A percentile compares a stretch with the other conserved stretches of the same genome.
phyloP scores from a whole-genome alignment of 2,797 vertebrate genomes.

The Arnoldichthys spilopterus region DNA sequence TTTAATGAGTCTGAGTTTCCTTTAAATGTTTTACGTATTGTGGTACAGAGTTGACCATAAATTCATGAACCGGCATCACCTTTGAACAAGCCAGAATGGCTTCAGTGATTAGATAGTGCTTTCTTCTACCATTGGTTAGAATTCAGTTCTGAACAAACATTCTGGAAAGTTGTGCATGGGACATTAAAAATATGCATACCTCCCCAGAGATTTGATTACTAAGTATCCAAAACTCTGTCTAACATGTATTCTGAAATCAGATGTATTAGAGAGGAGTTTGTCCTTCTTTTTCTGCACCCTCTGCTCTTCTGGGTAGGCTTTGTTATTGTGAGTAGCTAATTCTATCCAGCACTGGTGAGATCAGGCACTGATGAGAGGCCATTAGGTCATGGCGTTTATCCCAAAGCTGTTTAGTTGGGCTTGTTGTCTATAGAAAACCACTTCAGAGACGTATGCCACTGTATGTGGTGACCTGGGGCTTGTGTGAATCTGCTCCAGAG shows the following conservation, averaged over 20 bases:
- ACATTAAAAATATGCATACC: background rate
- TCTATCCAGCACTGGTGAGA: background rate
- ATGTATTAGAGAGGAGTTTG: background rate
- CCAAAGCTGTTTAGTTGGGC: no score
- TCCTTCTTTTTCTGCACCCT: constrained; percentile 12
- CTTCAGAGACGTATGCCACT: no score
- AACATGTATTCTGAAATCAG: background rate
- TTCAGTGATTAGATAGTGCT: background rate
- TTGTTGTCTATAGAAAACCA: no score
- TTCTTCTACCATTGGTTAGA: background rate
- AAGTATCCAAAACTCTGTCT: background rate
- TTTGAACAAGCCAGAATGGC: constrained; percentile 6
- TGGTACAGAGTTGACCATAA: background rate
- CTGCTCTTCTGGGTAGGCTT: background rate
- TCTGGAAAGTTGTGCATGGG: background rate
- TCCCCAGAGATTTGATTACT: background rate
- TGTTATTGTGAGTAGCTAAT: background rate
- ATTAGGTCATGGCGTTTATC: no score
- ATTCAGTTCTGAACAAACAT: background rate
- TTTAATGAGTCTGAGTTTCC: background rate
- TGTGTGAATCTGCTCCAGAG: no score
- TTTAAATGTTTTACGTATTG: background rate
- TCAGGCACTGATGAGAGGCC: background rate
- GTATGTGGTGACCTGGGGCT: no score
- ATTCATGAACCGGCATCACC: background rate